Evolutionary conservation across 2,113 vertebrate genomes (phyloP).

Genomic region (Helogale parvula): DNA sequence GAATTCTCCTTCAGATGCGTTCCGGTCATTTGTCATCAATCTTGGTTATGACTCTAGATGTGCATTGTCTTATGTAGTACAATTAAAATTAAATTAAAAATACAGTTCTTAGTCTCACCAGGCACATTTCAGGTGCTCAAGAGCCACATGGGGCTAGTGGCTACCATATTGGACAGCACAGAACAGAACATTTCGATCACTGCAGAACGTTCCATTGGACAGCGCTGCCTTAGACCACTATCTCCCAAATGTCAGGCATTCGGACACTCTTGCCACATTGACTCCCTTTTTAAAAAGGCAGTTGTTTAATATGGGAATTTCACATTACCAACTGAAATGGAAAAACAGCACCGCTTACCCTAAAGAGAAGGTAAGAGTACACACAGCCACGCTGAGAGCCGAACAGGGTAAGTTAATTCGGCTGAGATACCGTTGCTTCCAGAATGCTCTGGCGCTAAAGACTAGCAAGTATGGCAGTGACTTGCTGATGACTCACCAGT

Average conservation of each 20-base stretch:
- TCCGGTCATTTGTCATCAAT: too few species aligned
- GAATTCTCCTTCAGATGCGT: background rate
- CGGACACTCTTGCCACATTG: background rate
- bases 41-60: background rate
- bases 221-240: accelerated
- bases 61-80: background rate
- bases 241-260: background rate
- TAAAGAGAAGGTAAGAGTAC: too few species aligned
- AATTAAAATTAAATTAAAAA: background rate
- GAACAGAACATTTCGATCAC: background rate
- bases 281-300: background rate
- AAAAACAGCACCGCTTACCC: background rate
- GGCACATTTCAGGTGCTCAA: background rate
- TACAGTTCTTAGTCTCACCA: background rate
- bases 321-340: background rate
- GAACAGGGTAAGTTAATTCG: background rate
- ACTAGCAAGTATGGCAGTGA: background rate
- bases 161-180: accelerated
- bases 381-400: background rate
- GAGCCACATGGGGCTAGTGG: background rate
- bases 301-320: background rate
- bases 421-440: background rate
- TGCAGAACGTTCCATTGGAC: background rate
- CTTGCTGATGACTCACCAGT: background rate
- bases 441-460: background rate